These are phyloP conservation scores for Macrophya alboannulata DNA, from an alignment of 2,888 invertebrate genomes.

Conservation along the genomic window DNA sequence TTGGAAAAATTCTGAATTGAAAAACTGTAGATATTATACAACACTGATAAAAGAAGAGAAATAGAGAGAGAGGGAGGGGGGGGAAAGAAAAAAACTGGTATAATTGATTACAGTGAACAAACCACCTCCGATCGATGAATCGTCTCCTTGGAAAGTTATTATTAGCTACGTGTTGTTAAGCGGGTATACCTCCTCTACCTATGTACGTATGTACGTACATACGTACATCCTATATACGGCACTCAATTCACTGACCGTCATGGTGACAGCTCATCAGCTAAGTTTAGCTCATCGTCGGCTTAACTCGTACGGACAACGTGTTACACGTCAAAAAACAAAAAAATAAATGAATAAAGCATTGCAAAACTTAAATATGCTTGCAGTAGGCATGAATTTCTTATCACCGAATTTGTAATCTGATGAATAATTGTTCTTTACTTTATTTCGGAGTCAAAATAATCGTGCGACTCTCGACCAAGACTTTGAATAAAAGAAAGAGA, in stretches of 20 bases:
- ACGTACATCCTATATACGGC: not conserved
- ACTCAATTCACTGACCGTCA: slow-evolving; percentile 20
- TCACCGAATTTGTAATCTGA: no score
- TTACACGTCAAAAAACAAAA: no score
- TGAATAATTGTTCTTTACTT: no score
- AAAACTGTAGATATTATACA: not conserved
- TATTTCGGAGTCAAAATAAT: no score
- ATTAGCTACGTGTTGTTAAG: slow-evolving; percentile 32
- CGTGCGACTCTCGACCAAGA: no score
- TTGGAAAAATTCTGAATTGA: no score
- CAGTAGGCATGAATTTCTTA: no score
- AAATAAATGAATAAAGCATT: no score
- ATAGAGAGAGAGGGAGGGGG: not conserved
- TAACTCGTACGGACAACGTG: no score
- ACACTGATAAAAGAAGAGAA: not conserved
- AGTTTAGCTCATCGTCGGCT: no score
- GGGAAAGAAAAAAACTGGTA: not conserved
- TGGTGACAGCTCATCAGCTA: not conserved
- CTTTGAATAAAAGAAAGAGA: no score
- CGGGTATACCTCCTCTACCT: not conserved
- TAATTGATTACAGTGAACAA: not conserved
- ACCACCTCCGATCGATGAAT: slow-evolving; percentile 13
- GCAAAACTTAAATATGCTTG: no score
- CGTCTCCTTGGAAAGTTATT: slow-evolving; percentile 26
- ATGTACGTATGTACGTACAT: not conserved